Percentiles rank a stretch among this genome's conserved stretches.
These are phyloP conservation scores for Melanophora roralis DNA, from an alignment of 2,888 invertebrate species.

Conservation along the genomic window DNA sequence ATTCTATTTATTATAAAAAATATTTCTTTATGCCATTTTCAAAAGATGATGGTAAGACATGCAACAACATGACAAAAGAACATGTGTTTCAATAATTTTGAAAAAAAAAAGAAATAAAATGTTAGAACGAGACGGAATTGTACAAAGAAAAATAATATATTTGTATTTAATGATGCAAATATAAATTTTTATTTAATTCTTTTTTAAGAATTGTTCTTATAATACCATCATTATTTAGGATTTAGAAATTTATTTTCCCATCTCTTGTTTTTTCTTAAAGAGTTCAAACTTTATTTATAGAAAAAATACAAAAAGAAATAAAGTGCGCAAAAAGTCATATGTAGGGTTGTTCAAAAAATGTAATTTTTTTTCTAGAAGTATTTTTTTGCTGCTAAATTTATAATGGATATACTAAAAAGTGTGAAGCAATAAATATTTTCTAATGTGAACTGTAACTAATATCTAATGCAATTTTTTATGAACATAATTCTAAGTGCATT, in stretches of 20 bases:
- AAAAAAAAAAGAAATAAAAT: too few species aligned
- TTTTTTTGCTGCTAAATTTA: too few species aligned
- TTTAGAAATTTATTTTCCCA: conserved; percentile 13
- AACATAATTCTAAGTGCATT: too few species aligned
- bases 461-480: too few species aligned
- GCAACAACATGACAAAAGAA: neutral
- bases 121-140: too few species aligned
- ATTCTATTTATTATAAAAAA: neutral
- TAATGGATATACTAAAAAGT: too few species aligned
- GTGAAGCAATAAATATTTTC: conserved; percentile 8
- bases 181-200: conserved; percentile 44
- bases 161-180: conserved; percentile 35
- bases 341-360: conserved; percentile 7
- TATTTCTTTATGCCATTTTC: too few species aligned
- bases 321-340: too few species aligned
- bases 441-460: conserved; percentile 6
- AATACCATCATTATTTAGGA: conserved; percentile 35
- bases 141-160: neutral
- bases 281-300: neutral
- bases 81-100: neutral
- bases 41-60: neutral
- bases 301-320: neutral
- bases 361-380: neutral
- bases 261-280: neutral
- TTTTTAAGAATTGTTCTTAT: conserved; percentile 33